These are phyloP conservation scores for Lobophora halterata DNA, from an alignment of 2,888 invertebrate species.

Conservation along the genomic window DNA sequence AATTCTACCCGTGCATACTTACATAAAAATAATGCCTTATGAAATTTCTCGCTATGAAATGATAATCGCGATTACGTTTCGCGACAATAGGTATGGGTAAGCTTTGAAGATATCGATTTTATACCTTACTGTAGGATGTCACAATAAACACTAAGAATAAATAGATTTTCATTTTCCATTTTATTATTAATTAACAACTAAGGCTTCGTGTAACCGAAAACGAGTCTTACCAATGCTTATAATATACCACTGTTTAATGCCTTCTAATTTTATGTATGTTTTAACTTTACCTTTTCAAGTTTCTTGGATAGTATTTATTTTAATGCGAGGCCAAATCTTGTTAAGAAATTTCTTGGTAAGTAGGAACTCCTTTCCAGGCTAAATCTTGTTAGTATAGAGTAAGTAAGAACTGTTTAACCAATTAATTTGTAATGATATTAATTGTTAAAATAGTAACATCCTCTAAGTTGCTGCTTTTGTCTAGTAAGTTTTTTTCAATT, in stretches of 20 bases:
- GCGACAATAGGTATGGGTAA: constrained; percentile 58
- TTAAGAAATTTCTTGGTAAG: constrained; percentile 70
- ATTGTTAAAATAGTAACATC: too few relatives aligned
- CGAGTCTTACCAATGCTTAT: constrained; percentile 51
- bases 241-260: constrained; percentile 54
- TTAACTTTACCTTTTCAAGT: constrained; percentile 73
- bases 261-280: constrained; percentile 54
- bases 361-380: constrained; percentile 70
- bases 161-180: constrained; percentile 61
- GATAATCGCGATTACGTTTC: too few relatives aligned
- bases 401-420: too few relatives aligned
- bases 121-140: constrained; percentile 74
- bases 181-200: constrained; percentile 57
- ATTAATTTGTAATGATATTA: too few relatives aligned
- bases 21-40: too few relatives aligned
- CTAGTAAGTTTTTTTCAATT: too few relatives aligned
- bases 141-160: constrained; percentile 75
- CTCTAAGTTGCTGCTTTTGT: too few relatives aligned
- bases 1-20: too few relatives aligned
- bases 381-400: too few relatives aligned
- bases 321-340: constrained; percentile 76
- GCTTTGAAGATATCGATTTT: constrained; percentile 73
- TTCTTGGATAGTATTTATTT: constrained; percentile 77
- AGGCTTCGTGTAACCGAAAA: constrained; percentile 45
- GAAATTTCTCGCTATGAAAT: too few relatives aligned